Base-by-base conservation (phyloP, 30 jellyfish, hydroid and myxozoan genomes). In the Catostylus mosaicus region DNA sequence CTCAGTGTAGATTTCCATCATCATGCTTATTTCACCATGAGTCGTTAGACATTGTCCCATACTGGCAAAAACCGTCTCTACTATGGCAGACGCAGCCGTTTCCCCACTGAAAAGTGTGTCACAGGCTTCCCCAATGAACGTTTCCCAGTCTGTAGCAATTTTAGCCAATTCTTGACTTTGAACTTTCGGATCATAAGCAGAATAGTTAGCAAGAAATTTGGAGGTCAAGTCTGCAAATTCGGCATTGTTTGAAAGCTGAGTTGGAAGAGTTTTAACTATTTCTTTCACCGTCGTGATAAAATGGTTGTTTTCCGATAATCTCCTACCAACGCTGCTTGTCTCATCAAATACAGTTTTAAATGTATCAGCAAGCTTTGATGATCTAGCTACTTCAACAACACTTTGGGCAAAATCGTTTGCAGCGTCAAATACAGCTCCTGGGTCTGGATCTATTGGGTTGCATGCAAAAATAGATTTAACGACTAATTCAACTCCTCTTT, bases 131-230 rank as follows among this genome's bases (percentile, higher is more conserved):
- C 66, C 94, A 14, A 83, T 18, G 36, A 64, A 66, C 11, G 68
- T 74, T 14, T 62, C 59, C 94, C 94, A 83, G 20, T 52, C 62
- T 23, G 80, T 45, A n/a, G 60, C 82, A 32, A 70, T 34, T 24
- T 59, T 50, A 11, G 83, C 60, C 29, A 83, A 6, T 22, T 83
- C 94, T 19, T 73, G 94, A 10, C 78, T 56, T 19, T 73, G 86
- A 1, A 83, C 94, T 46, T 83, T 63, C 2, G 94, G 94, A 29
- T 83, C 87, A 48, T 83, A 83, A 6, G 46, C 82, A 10, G 67
- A 30, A 50, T 83, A 83, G 18, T 73, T 32, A 18, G 37, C 50
- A 9, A 83, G 27, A 27, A 83, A 70, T 0, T 30, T 9, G 0
- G 69, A 43, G 8, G 78, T 56, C 64, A 5, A 9, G 12, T 40